phyloP scores from a whole-genome alignment of 1,140 invertebrate genomes.

The Rhopalosiphum padi region DNA sequence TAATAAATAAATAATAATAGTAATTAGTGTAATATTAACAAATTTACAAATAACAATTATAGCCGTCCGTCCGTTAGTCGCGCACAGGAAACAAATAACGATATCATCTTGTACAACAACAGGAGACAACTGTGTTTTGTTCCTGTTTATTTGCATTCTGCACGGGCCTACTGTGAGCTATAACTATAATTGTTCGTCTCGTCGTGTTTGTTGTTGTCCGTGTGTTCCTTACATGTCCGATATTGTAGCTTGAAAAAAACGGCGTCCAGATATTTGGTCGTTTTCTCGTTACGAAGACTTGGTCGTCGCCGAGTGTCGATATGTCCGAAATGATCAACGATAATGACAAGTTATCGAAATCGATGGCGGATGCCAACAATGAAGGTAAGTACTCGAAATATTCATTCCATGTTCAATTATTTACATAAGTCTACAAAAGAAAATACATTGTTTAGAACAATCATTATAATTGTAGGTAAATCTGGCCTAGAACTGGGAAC shows the following conservation, averaged over 20 bases:
- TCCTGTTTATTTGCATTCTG: background rate
- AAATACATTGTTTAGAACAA: background rate
- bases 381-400: background rate
- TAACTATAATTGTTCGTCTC: background rate
- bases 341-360: background rate
- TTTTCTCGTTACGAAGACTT: background rate
- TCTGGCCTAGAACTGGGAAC: background rate
- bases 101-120: background rate
- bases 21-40: background rate
- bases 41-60: background rate
- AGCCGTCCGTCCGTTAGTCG: background rate
- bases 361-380: background rate
- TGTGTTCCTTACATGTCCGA: background rate
- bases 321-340: constrained; percentile 18
- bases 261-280: background rate
- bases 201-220: background rate
- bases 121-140: background rate
- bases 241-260: background rate
- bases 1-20: background rate
- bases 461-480: background rate
- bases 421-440: background rate
- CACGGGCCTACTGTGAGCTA: background rate
- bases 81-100: background rate
- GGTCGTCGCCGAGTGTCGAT: background rate
- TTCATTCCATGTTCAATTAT: background rate